Evolutionary conservation across 2,113 vertebrate genomes (phyloP), one percentile per base, ranked within the genome.

Genomic region (Carassius auratus): DNA sequence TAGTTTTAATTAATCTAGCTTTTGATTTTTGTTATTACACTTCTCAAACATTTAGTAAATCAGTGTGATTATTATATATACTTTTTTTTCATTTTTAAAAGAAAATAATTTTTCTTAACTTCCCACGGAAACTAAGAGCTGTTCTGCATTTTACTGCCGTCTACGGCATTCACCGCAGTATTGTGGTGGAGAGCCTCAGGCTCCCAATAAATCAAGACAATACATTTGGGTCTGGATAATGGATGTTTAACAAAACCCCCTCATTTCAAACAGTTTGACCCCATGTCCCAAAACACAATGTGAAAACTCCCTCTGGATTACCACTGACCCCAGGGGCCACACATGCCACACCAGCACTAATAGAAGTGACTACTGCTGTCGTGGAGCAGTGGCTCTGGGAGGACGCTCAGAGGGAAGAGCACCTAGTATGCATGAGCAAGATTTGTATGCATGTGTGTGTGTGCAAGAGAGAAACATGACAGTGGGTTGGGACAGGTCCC

Each of bases 241-340:
- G 94, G 94, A 93, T 95, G 94, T 95, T 95, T 95, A 95, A 95
- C 95, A 94, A 95, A 95, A 95, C 93, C 93, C 80, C 92, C 91
- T 93, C 89, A 87, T 95, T 95, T 93, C 89, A 95, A 95, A 94
- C 93, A 92, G 92, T 95, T 95, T 96, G 94, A 95, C 95, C 94
- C 90, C 26, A 80, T 89, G 89, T 89, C 91, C 92, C 92, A 92
- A 94, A 92, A 93, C 92, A 95, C 94, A 95, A 96, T 95, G 91
- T 85, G 88, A 94, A 93, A 93, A 95, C 93, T 95, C 94, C 95
- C 94, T 69, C n/a, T 93, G 95, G 94, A 95, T 95, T 94, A 95
- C 90, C 89, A 88, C 88, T 94, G 93, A 95, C 94, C 94, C 92
- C 83, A 42, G 19, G 91, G 91, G 92, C 87, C 87, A 88, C 7